phyloP scores from a whole-genome alignment of 2,797 vertebrate species.

The Falco biarmicus region DNA sequence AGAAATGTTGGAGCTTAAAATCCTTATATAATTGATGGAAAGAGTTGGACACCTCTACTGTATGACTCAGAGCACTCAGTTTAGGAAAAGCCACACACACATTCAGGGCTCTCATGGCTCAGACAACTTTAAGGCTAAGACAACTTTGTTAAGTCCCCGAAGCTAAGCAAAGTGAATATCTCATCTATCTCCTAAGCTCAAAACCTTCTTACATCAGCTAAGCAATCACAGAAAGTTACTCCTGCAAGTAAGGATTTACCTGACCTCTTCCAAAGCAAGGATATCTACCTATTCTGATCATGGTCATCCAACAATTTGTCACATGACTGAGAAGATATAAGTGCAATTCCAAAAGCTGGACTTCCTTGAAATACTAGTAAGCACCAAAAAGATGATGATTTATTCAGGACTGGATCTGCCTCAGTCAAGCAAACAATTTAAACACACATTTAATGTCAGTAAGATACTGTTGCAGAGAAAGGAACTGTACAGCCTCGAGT shows the following conservation, averaged over 20 bases:
- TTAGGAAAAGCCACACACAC: background rate
- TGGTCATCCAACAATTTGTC: background rate
- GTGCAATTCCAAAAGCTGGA: background rate
- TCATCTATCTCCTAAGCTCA: background rate
- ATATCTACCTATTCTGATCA: background rate
- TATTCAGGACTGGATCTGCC: background rate
- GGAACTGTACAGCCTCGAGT: background rate
- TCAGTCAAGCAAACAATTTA: background rate
- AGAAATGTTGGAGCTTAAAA: background rate
- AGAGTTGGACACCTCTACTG: background rate
- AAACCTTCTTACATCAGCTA: background rate
- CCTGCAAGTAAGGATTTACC: background rate
- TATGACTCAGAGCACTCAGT: background rate
- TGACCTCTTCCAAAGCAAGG: background rate
- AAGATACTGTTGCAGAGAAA: background rate
- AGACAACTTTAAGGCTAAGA: background rate
- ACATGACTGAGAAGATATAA: background rate
- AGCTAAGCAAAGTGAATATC: background rate
- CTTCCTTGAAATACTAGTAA: background rate
- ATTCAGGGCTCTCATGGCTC: background rate
- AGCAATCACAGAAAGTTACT: background rate
- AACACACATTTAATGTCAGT: background rate
- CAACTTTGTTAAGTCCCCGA: background rate
- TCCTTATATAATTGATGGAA: background rate
- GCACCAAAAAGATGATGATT: background rate